phyloP scores from a whole-genome alignment of 2,888 invertebrate species.

The Blastobasis lacticolella region DNA sequence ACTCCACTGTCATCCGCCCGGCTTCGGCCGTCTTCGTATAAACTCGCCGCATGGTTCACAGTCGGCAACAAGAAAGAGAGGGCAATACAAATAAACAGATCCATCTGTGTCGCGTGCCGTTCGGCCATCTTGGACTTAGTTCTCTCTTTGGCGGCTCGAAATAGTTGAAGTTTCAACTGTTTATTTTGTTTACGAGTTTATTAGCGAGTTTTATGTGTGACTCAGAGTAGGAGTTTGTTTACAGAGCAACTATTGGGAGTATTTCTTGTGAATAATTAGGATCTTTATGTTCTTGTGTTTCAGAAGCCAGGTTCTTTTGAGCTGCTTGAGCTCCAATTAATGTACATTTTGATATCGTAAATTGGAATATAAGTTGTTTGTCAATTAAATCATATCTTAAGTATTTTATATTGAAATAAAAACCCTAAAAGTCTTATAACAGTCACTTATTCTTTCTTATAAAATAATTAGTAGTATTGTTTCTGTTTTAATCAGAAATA shows the following conservation, averaged over 20 bases:
- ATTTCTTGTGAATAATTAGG: slow-evolving; percentile 6
- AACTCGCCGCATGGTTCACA: slow-evolving; percentile 43
- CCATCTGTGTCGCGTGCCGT: slow-evolving; percentile 63
- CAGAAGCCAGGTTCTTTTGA: too few species aligned
- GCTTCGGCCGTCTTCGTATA: slow-evolving; percentile 44
- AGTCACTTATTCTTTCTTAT: too few species aligned
- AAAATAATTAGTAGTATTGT: too few species aligned
- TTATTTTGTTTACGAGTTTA: slow-evolving; percentile 55
- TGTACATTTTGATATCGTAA: too few species aligned
- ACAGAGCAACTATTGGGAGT: slow-evolving; percentile 11
- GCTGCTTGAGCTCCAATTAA: too few species aligned
- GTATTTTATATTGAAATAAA: too few species aligned
- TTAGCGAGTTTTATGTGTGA: slow-evolving; percentile 33
- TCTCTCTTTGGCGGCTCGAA: slow-evolving; percentile 52
- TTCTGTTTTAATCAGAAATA: too few species aligned
- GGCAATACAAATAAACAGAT: slow-evolving; percentile 67
- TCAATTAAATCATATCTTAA: too few species aligned
- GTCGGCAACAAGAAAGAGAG: slow-evolving; percentile 62
- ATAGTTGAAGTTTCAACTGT: slow-evolving; percentile 48
- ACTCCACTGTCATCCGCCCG: slow-evolving; percentile 46
- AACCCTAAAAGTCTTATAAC: too few species aligned
- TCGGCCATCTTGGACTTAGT: slow-evolving; percentile 63
- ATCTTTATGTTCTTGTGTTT: too few species aligned
- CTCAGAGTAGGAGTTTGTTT: slow-evolving; percentile 25
- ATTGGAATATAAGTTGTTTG: too few species aligned